Conservation (phyloP, 2,113 vertebrate species). For the Pseudonaja textilis region DNA sequence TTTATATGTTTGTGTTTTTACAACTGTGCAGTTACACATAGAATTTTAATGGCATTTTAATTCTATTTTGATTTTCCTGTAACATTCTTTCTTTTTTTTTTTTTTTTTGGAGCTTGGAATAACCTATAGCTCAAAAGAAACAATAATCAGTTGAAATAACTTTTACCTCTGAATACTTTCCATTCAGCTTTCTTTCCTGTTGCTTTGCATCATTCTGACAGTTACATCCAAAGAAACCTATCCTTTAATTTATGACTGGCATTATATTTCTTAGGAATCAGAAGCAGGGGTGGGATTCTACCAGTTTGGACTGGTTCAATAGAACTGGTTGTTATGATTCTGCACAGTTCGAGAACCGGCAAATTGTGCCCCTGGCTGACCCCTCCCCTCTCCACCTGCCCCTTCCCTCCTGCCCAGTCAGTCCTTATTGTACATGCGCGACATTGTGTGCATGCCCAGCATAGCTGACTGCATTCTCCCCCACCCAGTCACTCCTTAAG, state of each 20-base stretch:
- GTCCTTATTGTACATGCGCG: no score
- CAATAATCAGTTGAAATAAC: neutral
- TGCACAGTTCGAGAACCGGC: no score
- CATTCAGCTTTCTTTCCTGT: neutral
- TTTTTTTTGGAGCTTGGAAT: neutral
- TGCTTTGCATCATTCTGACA: neutral
- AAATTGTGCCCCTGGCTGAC: no score
- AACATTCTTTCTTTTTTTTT: neutral
- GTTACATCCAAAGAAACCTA: neutral
- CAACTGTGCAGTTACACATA: neutral
- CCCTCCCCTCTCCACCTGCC: no score
- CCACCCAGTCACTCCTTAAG: no score
- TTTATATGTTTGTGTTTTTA: neutral
- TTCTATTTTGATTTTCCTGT: neutral
- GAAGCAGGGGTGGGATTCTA: no score
- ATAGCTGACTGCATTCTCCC: no score
- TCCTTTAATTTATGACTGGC: neutral
- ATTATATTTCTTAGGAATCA: neutral
- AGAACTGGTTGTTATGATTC: no score
- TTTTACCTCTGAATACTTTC: neutral
- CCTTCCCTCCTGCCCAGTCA: no score
- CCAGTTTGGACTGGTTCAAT: no score
- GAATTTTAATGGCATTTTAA: neutral
- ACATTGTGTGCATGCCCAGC: no score
- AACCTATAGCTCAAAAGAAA: neutral